A percentile compares a stretch with the other conserved stretches of the same genome.
Conservation (phyloP, 2,888 invertebrate genomes). For the Pseudococcus viburni region DNA sequence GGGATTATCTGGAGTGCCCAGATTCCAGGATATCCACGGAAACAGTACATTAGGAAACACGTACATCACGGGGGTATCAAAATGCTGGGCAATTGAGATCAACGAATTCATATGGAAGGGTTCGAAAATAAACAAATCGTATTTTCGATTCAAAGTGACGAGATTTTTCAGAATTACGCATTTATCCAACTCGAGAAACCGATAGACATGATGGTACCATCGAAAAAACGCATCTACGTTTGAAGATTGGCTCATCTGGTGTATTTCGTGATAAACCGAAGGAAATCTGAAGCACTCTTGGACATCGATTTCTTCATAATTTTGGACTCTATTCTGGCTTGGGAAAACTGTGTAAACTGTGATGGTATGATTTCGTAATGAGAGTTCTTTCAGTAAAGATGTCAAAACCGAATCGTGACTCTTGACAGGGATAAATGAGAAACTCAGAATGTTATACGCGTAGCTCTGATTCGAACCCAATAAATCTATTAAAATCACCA, state of each 20-base stretch:
- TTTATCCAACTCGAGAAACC: background rate
- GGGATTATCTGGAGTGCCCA: constrained; percentile 4
- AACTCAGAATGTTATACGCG: constrained; percentile 67
- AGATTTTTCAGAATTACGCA: background rate
- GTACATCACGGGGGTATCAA: constrained; percentile 57
- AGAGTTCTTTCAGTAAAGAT: constrained; percentile 38
- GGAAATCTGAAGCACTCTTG: background rate
- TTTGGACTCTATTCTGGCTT: background rate
- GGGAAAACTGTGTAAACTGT: constrained; percentile 23
- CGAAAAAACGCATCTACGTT: background rate
- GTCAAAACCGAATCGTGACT: constrained; percentile 59
- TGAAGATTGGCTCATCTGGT: background rate
- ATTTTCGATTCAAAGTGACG: background rate
- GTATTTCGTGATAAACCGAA: background rate
- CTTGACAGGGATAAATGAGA: constrained; percentile 68
- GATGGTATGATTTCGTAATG: constrained; percentile 41
- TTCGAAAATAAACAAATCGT: constrained; percentile 65
- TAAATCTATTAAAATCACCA: background rate
- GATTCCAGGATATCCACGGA: background rate
- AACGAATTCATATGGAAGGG: constrained; percentile 61
- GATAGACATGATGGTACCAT: background rate
- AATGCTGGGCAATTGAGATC: constrained; percentile 10
- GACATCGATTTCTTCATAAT: background rate
- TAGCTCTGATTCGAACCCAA: background rate
- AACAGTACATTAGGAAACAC: constrained; percentile 12